Evolutionary conservation across 1,140 invertebrate species (phyloP), one percentile per base, ranked within the genome.

Genomic region (Rhizoglyphus robini): DNA sequence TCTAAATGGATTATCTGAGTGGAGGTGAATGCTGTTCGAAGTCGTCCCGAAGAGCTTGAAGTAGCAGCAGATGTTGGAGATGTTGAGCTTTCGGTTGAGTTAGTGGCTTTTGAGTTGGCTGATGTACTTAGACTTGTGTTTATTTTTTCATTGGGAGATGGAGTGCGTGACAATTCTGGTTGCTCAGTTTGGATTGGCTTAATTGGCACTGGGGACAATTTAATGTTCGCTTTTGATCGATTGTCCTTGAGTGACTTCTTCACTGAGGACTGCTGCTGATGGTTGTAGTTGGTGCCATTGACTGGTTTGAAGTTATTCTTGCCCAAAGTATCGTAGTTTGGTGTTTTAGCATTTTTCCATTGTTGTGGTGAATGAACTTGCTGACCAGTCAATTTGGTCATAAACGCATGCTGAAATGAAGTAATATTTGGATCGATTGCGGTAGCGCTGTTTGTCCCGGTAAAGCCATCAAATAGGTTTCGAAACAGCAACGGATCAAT

Each of bases 21-120:
- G 63, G 79, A 80, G n/a, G 79, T 81, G 71, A 82, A 83, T 11
- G 81, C 81, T 0, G 81, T 83, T 41, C 81, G 69, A 51, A 82
- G 80, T 51, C 81, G 58, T 20, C 15, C n/a, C 36, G 58, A 60
- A 20, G 58, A 34, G 3, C 3, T 4, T 34, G 32, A 38, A n/a
- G n/a, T n/a, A n/a, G n/a, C n/a, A n/a, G 58, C 15, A 4, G 58
- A 41, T 34, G 58, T 1, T 18, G 27, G 1, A 29, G 58, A 32
- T 2, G 2, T 34, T 29, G 54, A 2, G n/a, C n/a, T n/a, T n/a
- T n/a, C n/a, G n/a, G n/a, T n/a, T n/a, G n/a, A n/a, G n/a, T 41
- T 18, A 11, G 36, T 11, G 18, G 36, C 8, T 41, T 8, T 41
- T 8, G 36, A 41, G 18, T 8, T 41, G 8, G 36, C 18, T 41